A percentile compares a stretch with the other conserved stretches of the same genome.
These are phyloP conservation scores for Lepidocyrtoides sp. DNA, from an alignment of 2,888 invertebrate genomes.

Conservation along the genomic window DNA sequence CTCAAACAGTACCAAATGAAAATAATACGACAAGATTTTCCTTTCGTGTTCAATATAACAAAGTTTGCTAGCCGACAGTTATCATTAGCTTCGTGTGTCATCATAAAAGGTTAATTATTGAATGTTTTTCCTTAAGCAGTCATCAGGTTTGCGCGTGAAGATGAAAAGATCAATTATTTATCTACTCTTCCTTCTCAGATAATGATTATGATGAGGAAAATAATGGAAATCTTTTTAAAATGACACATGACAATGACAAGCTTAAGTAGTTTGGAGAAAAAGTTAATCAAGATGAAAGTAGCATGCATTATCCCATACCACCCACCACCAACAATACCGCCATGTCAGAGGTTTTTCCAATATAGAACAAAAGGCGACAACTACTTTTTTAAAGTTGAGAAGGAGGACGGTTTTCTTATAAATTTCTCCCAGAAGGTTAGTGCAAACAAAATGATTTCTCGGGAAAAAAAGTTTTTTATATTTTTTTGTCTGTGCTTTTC, in stretches of 20 bases:
- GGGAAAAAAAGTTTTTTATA: neutral
- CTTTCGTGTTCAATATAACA: neutral
- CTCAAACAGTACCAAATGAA: neutral
- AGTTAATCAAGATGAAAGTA: slow-evolving; percentile 59
- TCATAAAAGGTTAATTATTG: slow-evolving; percentile 65
- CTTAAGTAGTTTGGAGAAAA: slow-evolving; percentile 38
- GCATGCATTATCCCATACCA: slow-evolving; percentile 2
- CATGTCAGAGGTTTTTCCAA: slow-evolving; percentile 19
- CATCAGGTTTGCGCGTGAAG: neutral
- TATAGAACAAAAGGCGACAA: slow-evolving; percentile 12
- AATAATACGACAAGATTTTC: neutral
- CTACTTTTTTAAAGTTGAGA: neutral
- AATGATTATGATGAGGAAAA: neutral
- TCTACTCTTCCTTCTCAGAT: neutral
- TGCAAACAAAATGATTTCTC: slow-evolving; percentile 1
- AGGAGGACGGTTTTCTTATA: slow-evolving; percentile 35
- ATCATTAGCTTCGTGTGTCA: slow-evolving; percentile 46
- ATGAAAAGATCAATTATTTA: neutral
- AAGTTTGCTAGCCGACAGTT: slow-evolving; percentile 12
- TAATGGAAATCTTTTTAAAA: slow-evolving; percentile 35
- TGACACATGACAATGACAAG: slow-evolving; percentile 59
- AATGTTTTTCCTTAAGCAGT: slow-evolving; percentile 4
- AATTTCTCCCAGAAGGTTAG: slow-evolving; percentile 14
- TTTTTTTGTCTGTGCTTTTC: slow-evolving; percentile 23
- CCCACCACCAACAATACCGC: no score